These are phyloP conservation scores for Aethina tumida DNA, from an alignment of 1,140 invertebrate species.

Conservation along the genomic window DNA sequence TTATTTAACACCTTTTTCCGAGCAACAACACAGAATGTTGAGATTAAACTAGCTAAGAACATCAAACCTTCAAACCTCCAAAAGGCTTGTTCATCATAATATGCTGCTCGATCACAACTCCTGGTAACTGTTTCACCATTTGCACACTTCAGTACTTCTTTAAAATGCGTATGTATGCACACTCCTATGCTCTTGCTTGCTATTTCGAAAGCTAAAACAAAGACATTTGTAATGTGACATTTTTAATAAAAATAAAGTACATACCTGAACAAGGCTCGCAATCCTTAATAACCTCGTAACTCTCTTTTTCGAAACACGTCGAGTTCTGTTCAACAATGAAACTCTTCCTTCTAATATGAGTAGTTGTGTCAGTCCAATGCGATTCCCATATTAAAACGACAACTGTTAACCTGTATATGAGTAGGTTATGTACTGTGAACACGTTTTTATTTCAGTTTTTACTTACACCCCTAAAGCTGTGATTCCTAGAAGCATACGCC, in stretches of 20 bases:
- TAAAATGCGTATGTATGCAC: constrained; percentile 60
- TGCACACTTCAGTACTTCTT: constrained; percentile 58
- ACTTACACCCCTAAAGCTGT: constrained; percentile 50
- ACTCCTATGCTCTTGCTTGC: constrained; percentile 57
- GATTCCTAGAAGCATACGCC: constrained; percentile 55
- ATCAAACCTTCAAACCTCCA: constrained; percentile 75
- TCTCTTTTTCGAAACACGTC: constrained; percentile 59
- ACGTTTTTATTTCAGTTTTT: constrained; percentile 1
- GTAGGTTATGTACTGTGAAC: constrained; percentile 11
- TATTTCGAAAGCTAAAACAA: constrained; percentile 53
- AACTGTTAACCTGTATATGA: constrained; percentile 56
- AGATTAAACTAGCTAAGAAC: constrained; percentile 54
- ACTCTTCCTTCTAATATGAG: constrained; percentile 36
- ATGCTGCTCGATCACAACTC: constrained; percentile 57
- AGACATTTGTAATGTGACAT: constrained; percentile 8
- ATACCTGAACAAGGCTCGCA: constrained; percentile 69
- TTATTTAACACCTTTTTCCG: constrained; percentile 35
- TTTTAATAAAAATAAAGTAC: constrained; percentile 5
- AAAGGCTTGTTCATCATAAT: constrained; percentile 66
- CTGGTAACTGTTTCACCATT: constrained; percentile 58
- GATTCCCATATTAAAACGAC: constrained; percentile 70
- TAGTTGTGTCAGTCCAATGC: constrained; percentile 48
- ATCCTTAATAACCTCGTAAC: constrained; percentile 56
- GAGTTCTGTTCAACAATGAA: constrained; percentile 62
- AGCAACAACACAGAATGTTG: constrained; percentile 35